phyloP scores from a whole-genome alignment of 2,797 vertebrate species.

The Poecilia velifera region DNA sequence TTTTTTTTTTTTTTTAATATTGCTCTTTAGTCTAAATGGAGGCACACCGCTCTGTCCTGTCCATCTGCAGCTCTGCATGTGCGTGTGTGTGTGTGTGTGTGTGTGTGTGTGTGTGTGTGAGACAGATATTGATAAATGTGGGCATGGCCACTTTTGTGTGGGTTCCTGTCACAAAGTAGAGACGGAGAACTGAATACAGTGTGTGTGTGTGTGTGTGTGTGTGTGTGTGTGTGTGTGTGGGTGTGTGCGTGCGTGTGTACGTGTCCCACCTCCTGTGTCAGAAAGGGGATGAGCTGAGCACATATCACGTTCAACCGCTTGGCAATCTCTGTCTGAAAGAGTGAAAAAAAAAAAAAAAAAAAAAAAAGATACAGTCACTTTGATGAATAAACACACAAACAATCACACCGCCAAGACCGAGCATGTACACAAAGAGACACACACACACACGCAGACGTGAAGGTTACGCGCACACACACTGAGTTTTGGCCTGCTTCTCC shows the following conservation, averaged over 20 bases:
- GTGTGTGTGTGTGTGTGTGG: too few relatives aligned
- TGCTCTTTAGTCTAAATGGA: slow-evolving; percentile 4
- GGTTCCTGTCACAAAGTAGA: slow-evolving; percentile 43
- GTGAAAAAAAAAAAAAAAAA: not conserved
- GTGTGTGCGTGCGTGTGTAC: slow-evolving; percentile 35
- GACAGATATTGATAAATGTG: slow-evolving; percentile 25
- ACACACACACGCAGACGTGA: slow-evolving; percentile 16
- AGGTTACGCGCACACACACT: slow-evolving; percentile 27
- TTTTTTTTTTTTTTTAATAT: not conserved
- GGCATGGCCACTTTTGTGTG: slow-evolving; percentile 40
- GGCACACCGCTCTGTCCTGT: slow-evolving; percentile 25
- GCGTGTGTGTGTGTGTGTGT: too few relatives aligned
- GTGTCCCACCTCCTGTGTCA: slow-evolving; percentile 84
- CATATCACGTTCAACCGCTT: slow-evolving; percentile 88
- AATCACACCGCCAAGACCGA: slow-evolving; percentile 29
- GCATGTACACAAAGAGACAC: slow-evolving; percentile 40
- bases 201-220: slow-evolving; percentile 27
- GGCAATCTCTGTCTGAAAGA: slow-evolving; percentile 87
- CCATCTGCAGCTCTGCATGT: slow-evolving; percentile 39
- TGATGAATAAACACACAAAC: slow-evolving; percentile 63
- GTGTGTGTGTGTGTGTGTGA: not conserved
- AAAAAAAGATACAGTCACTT: slow-evolving; percentile 52
- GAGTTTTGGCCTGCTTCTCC: slow-evolving; percentile 63
- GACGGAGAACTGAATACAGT: slow-evolving; percentile 30
- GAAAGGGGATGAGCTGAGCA: slow-evolving; percentile 86